phyloP scores from a whole-genome alignment of 1,140 invertebrate species.

The Harpegnathos saltator region DNA sequence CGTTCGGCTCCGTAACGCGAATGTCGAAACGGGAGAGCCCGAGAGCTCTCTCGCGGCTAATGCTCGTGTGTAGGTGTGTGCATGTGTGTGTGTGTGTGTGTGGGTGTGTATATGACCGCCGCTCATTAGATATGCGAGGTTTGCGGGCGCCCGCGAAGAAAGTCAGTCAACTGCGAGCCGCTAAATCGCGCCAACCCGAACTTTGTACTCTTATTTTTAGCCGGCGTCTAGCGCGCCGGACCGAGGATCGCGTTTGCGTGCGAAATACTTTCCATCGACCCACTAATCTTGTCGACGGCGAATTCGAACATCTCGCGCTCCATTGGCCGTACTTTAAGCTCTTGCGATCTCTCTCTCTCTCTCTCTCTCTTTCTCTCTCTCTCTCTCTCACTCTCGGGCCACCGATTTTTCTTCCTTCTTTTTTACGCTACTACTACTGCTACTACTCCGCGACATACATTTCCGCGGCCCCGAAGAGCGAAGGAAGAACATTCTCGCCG shows the following conservation, averaged over 20 bases:
- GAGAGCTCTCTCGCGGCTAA: constrained; percentile 22
- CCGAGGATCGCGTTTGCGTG: constrained; percentile 18
- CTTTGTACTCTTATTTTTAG: constrained; percentile 60
- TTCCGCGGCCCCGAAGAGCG: too few species aligned
- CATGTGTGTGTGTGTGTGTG: too few species aligned
- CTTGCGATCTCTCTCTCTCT: background rate
- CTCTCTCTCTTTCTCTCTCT: too few species aligned
- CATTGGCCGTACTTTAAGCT: background rate
- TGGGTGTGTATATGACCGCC: constrained; percentile 5
- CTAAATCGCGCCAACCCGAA: constrained; percentile 30
- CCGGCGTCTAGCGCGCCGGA: constrained; percentile 2
- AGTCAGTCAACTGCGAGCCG: background rate
- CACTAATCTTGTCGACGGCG: constrained; percentile 25
- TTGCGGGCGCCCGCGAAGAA: constrained; percentile 27
- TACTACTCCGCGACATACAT: too few species aligned
- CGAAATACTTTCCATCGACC: constrained; percentile 38
- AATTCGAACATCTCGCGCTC: background rate
- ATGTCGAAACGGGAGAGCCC: constrained; percentile 7
- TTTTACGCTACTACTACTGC: background rate
- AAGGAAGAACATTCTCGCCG: background rate
- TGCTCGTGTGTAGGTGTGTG: too few species aligned
- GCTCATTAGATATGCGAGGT: constrained; percentile 49
- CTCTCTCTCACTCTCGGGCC: too few species aligned
- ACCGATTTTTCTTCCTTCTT: background rate
- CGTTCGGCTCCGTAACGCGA: background rate